A percentile compares a stretch with the other conserved stretches of the same genome.
These are phyloP conservation scores for Prinia subflava DNA, from an alignment of 2,113 vertebrate species.

Conservation along the genomic window DNA sequence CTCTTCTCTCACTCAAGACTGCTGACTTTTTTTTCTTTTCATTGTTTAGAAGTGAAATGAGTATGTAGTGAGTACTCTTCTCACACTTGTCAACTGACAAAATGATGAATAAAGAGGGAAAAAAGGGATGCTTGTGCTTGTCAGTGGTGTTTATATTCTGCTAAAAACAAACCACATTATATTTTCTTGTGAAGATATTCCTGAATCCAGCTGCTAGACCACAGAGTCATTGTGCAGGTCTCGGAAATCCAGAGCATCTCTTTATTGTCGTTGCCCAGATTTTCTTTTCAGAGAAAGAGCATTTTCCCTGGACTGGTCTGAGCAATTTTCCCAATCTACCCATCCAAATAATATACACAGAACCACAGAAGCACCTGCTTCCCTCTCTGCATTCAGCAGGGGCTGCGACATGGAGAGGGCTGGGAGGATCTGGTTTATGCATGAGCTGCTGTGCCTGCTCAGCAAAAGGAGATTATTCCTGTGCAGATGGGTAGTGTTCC, in stretches of 20 bases:
- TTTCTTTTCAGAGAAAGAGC: neutral
- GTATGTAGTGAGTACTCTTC: neutral
- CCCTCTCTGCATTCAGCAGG: neutral
- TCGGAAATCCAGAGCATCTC: neutral
- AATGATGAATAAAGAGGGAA: neutral
- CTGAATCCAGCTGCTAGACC: neutral
- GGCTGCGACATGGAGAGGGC: neutral
- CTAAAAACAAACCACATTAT: neutral
- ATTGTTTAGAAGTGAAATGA: neutral
- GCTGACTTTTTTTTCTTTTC: neutral
- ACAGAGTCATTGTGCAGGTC: neutral
- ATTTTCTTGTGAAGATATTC: neutral
- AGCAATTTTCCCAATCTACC: neutral
- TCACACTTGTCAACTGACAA: neutral
- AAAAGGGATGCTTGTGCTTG: neutral
- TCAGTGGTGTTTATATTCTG: neutral
- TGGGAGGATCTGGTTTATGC: constrained; percentile 21
- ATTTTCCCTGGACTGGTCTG: neutral
- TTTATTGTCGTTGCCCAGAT: neutral
- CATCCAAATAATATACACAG: neutral
- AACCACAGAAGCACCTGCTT: neutral
- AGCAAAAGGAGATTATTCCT: constrained; percentile 18
- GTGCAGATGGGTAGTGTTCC: neutral
- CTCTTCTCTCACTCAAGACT: neutral
- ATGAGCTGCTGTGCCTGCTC: constrained; percentile 34